Evolutionary conservation across 2,888 invertebrate species (phyloP).

Genomic region (Callyntrura sp.): DNA sequence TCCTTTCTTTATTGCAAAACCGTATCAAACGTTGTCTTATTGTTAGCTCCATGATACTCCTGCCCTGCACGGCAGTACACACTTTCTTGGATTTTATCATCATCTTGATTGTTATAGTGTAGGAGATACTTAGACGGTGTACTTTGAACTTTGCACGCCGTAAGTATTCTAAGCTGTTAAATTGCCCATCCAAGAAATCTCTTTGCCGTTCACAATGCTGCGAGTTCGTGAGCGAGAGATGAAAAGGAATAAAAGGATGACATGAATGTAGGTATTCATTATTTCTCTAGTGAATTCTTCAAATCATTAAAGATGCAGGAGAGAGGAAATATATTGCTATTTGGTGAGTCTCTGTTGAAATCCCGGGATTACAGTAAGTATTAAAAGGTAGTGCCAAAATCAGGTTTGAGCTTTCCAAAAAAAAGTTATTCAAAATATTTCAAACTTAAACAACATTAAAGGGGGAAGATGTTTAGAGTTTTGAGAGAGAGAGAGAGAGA

Average conservation of each 20-base stretch:
- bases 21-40: slow-evolving; percentile 10
- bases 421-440: slow-evolving; percentile 16
- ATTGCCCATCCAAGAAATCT: slow-evolving; percentile 5
- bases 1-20: background rate
- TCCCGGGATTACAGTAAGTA: background rate
- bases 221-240: background rate
- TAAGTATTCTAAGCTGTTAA: slow-evolving; percentile 11
- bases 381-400: slow-evolving; percentile 24
- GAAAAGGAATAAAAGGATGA: background rate
- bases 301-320: slow-evolving; percentile 65
- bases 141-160: slow-evolving; percentile 5
- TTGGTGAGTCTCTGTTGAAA: background rate
- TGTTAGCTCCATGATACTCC: background rate
- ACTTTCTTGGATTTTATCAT: background rate
- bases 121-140: background rate
- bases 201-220: background rate
- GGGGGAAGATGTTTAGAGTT: background rate
- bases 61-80: background rate
- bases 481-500: background rate
- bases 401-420: background rate
- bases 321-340: background rate
- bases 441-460: slow-evolving; percentile 3
- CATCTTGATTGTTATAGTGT: background rate
- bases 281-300: slow-evolving; percentile 45
- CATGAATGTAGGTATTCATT: slow-evolving; percentile 24